Evolutionary conservation across 1,140 invertebrate species (phyloP), one percentile per base, ranked within the genome.

Genomic region (Microplitis mediator): DNA sequence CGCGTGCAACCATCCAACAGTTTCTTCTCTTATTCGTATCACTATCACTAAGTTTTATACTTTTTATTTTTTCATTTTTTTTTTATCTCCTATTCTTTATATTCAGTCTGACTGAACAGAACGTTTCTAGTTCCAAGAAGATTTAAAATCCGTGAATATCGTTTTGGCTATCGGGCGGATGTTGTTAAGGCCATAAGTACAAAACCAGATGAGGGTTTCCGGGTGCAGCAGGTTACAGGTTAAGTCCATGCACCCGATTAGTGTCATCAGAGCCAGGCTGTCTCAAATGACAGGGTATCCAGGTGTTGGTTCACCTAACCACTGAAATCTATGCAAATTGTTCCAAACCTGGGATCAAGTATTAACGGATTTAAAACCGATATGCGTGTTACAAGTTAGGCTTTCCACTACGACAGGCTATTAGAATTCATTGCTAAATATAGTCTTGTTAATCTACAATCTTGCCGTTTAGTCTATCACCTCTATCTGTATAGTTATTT

Each of bases 291-390:
- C 69, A 71, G 6, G 69, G 39, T 13, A 45, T 58, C 56, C 52
- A 64, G 50, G 14, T 54, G 65, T 67, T 67, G 50, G 65, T 67
- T 67, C 39, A 31, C 65, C 52, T 67, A 70, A 70, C 62, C 69
- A 36, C 13, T 69, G 34, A 70, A 72, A 80, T 76, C 81, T 82
- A 84, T 84, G 84, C 81, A 85, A 84, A 85, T 85, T 79, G 78
- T 67, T 67, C 72, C 68, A 56, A 56, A 31, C 72, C 76, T 78
- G 71, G 72, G 68, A 80, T 78, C 74, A 76, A 74, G 81, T 78
- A 82, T 85, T 84, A 85, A 84, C 79, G 83, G 84, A 84, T 85
- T 84, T 84, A 83, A 85, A 85, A 84, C 82, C 81, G 78, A 85
- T 85, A 83, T 83, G 83, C 79, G 80, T 77, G 68, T 67, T 74